Conservation (phyloP, 2,888 invertebrate genomes). For the Venusia cambrica region DNA sequence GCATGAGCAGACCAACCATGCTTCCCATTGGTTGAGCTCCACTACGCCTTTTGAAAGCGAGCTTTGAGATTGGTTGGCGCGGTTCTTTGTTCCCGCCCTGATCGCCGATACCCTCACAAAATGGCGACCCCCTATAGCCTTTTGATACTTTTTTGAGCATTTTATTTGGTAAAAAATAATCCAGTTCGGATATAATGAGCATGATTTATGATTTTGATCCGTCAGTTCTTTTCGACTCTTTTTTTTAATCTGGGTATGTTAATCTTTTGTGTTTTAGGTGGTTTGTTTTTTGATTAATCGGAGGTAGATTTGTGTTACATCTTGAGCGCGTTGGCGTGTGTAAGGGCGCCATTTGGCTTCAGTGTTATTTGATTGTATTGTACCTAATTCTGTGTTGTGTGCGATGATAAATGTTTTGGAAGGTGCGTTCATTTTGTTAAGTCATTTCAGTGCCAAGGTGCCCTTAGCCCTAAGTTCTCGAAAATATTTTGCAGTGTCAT, state of each 20-base stretch:
- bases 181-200: conserved; percentile 79
- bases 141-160: conserved; percentile 78
- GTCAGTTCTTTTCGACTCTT: conserved; percentile 58
- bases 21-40: conserved; percentile 51
- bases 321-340: conserved; percentile 23
- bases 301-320: conserved; percentile 54
- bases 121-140: conserved; percentile 77
- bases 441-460: conserved; percentile 7
- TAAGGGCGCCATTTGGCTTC: conserved; percentile 23
- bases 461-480: too few relatives aligned
- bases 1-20: conserved; percentile 63
- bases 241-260: conserved; percentile 71
- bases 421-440: conserved; percentile 8
- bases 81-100: conserved; percentile 68
- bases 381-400: conserved; percentile 20
- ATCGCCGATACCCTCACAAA: conserved; percentile 68
- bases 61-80: conserved; percentile 48
- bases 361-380: conserved; percentile 21
- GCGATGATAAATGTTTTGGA: conserved; percentile 12
- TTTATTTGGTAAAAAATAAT: conserved; percentile 79
- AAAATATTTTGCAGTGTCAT: too few relatives aligned
- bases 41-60: conserved; percentile 65
- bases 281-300: conserved; percentile 68
- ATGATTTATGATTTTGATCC: conserved; percentile 79
- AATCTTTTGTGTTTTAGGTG: conserved; percentile 66